A percentile compares a stretch with the other conserved stretches of the same genome.
These are phyloP conservation scores for Orthosia gothica DNA, from an alignment of 2,888 invertebrate genomes.

Conservation along the genomic window DNA sequence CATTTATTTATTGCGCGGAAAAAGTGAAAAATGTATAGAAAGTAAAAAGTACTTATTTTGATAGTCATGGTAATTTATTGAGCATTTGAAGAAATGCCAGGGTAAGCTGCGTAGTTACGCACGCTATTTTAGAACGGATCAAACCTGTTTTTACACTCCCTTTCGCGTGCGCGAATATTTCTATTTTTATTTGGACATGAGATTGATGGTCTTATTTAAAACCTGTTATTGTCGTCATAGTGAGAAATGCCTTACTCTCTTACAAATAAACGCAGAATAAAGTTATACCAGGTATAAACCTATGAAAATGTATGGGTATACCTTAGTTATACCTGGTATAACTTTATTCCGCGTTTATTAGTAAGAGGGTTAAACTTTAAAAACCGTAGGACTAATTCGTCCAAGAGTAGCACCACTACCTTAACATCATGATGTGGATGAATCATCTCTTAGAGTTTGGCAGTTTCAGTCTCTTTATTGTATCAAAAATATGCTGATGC, in stretches of 20 bases:
- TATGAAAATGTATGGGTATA: too few species aligned
- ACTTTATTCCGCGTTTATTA: too few species aligned
- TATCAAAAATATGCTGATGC: too few species aligned
- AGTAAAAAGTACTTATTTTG: slow-evolving; percentile 36
- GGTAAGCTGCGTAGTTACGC: slow-evolving; percentile 41
- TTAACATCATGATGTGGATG: background rate
- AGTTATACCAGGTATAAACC: too few species aligned
- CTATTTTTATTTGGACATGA: slow-evolving; percentile 30
- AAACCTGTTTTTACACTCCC: slow-evolving; percentile 48
- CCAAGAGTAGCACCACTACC: background rate
- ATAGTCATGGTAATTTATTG: slow-evolving; percentile 51
- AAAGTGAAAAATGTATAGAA: slow-evolving; percentile 47
- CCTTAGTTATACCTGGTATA: too few species aligned
- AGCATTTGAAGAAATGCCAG: slow-evolving; percentile 18
- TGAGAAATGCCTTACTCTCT: slow-evolving; percentile 3
- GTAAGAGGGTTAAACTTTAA: too few species aligned
- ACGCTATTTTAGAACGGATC: slow-evolving; percentile 65
- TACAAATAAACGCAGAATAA: too few species aligned
- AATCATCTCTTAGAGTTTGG: too few species aligned
- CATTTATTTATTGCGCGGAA: slow-evolving; percentile 13
- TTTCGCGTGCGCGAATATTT: slow-evolving; percentile 35
- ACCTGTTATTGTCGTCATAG: slow-evolving; percentile 26
- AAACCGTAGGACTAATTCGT: background rate
- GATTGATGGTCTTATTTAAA: slow-evolving; percentile 20
- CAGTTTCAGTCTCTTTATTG: too few species aligned